Base-by-base conservation (phyloP, 2,888 invertebrate genomes). In the Polietes domitor region DNA sequence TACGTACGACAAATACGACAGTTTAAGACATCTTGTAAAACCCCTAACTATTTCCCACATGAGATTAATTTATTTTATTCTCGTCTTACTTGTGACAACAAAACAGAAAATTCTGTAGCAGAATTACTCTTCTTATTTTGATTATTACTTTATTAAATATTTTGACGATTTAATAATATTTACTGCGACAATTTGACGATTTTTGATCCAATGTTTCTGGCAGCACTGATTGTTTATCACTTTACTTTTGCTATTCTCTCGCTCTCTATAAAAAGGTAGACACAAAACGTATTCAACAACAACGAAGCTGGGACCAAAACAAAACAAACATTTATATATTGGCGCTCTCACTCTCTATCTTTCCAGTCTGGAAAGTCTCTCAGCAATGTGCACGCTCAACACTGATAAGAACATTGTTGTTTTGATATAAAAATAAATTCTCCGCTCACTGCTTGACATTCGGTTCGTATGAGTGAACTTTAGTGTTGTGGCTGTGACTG, bases 391-490 rank as follows among this genome's bases (percentile, higher is more conserved):
- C 50, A 53, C 53, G 21, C 6, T 53, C 53, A 53, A 37, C 6
- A 53, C 21, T 53, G 58, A 58, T 58, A 58, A 58, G 55, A 55
- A 7, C 12, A 53, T 53, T 58, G 4, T 47, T n/a, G 15, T 47
- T 12, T 47, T 15, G 26, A 26, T 50, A 68, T 43, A 68, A 68
- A 37, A 43, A 43, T 65, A 37, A 37, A 68, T 41, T 68, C 68
- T 37, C 37, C 41, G 17, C 19, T 65, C 65, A 19, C 68, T 43
- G 43, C 21, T 43, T 68, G 68, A 37, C 68, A 68, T 19, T 41
- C 28, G 68, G 3, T 43, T 19, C 65, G 65, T 24, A 19, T 68
- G 28, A 61, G 61, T 61, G 61, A 61, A 61, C 61, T 61, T 58
- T 28, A 61, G 61, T 61, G 58, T 61, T 61, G 61, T 55, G 55